Evolutionary conservation across 1,140 invertebrate species (phyloP).

Genomic region (Bombus soroeensis): DNA sequence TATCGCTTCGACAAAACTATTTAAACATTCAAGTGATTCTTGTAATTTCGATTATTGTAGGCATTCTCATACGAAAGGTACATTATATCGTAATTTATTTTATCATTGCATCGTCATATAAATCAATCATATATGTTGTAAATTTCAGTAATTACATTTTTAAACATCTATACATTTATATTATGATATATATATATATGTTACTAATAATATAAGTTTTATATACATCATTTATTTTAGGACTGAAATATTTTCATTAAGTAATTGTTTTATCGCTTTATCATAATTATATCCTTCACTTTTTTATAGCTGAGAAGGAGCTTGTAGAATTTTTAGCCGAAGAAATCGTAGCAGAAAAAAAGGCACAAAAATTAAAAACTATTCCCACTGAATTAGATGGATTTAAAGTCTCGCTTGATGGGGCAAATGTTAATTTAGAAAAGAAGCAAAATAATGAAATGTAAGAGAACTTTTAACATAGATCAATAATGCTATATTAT

Average conservation of each 20-base stretch:
- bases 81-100: constrained; percentile 13
- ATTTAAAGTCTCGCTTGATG: constrained; percentile 89
- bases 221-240: constrained; percentile 19
- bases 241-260: constrained; percentile 24
- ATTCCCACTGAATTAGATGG: constrained; percentile 90
- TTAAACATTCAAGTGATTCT: constrained; percentile 78
- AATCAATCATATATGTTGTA: constrained; percentile 60
- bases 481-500: not conserved
- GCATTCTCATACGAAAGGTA: constrained; percentile 88
- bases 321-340: constrained; percentile 93
- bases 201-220: not conserved
- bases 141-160: not conserved
- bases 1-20: constrained; percentile 66
- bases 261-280: constrained; percentile 17
- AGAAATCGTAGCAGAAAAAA: constrained; percentile 94
- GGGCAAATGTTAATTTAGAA: constrained; percentile 90
- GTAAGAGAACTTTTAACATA: constrained; percentile 81
- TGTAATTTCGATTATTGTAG: constrained; percentile 86
- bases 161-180: not conserved
- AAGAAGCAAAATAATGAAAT: constrained; percentile 88
- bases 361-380: constrained; percentile 89
- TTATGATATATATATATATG: not conserved
- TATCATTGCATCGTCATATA: no score
- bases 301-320: constrained; percentile 89
- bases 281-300: constrained; percentile 26